Evolutionary conservation across 2,113 vertebrate genomes (phyloP).

Genomic region (Cryptomyrus ogoouensis): DNA sequence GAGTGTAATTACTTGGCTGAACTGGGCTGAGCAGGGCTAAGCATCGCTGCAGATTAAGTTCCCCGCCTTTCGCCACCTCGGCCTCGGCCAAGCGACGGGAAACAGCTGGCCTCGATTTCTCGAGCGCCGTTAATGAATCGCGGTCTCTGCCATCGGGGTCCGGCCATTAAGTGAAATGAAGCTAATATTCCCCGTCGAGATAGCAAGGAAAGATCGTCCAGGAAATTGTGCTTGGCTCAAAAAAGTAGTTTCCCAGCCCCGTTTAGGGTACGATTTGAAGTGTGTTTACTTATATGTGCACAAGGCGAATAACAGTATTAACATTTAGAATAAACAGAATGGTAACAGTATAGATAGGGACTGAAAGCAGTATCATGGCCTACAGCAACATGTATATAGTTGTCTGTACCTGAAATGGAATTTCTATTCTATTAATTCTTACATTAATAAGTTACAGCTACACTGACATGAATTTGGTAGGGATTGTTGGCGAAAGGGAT

Average conservation of each 20-base stretch:
- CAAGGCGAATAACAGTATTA: background rate
- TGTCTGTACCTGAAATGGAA: background rate
- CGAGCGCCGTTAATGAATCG: constrained; percentile 81
- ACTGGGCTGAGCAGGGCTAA: constrained; percentile 57
- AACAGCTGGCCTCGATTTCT: constrained; percentile 85
- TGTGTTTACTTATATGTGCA: background rate
- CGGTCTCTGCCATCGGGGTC: constrained; percentile 64
- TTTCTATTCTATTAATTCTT: background rate
- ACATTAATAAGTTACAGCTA: background rate
- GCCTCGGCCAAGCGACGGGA: constrained; percentile 73
- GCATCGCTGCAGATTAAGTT: constrained; percentile 62
- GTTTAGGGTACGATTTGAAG: constrained; percentile 29
- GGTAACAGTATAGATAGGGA: background rate
- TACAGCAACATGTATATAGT: background rate
- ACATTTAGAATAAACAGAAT: background rate
- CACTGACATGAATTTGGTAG: background rate
- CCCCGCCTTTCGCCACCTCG: constrained; percentile 74
- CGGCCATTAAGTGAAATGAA: constrained; percentile 79
- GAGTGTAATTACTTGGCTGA: constrained; percentile 60
- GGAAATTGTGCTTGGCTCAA: constrained; percentile 39
- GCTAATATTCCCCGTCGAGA: constrained; percentile 79
- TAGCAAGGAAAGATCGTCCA: constrained; percentile 58
- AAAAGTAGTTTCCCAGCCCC: constrained; percentile 20
- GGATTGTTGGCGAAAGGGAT: background rate
- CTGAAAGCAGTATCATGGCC: background rate